Evolutionary conservation across 2,113 vertebrate genomes (phyloP).

Genomic region (Epinephelus moara): DNA sequence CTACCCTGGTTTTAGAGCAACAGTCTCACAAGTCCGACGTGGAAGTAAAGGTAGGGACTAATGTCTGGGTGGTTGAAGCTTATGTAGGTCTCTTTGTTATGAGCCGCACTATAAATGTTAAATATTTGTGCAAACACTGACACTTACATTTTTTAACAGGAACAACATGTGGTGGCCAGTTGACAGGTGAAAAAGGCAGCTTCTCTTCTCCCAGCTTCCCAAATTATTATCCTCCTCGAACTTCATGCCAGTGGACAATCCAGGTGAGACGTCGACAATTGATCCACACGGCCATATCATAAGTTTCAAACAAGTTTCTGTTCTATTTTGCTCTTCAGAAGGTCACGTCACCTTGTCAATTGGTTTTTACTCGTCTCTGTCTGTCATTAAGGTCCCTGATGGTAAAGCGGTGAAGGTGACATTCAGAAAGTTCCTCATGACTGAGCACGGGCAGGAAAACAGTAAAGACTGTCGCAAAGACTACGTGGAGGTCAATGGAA

Average conservation of each 20-base stretch:
- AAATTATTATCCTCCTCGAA: slow-evolving; percentile 89
- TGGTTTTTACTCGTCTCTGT: slow-evolving; percentile 6
- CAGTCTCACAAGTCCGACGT: slow-evolving; percentile 85
- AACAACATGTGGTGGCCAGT: slow-evolving; percentile 81
- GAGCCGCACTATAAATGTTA: not conserved
- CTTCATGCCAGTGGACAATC: slow-evolving; percentile 89
- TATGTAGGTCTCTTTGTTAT: not conserved
- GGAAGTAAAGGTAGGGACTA: slow-evolving; percentile 69
- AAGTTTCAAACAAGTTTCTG: not conserved
- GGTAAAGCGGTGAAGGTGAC: slow-evolving; percentile 86
- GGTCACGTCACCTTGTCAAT: not conserved
- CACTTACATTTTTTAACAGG: slow-evolving; percentile 30
- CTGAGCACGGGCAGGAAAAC: slow-evolving; percentile 63
- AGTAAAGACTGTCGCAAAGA: slow-evolving; percentile 86
- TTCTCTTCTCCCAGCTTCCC: slow-evolving; percentile 92
- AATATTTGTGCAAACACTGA: not conserved
- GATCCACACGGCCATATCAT: not conserved
- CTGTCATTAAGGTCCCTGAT: slow-evolving; percentile 85
- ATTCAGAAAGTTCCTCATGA: slow-evolving; percentile 89
- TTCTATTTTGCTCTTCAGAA: not conserved
- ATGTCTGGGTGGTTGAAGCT: not conserved
- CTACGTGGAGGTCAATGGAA: slow-evolving; percentile 87
- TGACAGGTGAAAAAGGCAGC: slow-evolving; percentile 77
- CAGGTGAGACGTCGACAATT: slow-evolving; percentile 81
- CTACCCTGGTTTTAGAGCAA: slow-evolving; percentile 90